These are phyloP conservation scores for Fragum whitleyi DNA, from an alignment of 2,888 invertebrate species.

Conservation along the genomic window DNA sequence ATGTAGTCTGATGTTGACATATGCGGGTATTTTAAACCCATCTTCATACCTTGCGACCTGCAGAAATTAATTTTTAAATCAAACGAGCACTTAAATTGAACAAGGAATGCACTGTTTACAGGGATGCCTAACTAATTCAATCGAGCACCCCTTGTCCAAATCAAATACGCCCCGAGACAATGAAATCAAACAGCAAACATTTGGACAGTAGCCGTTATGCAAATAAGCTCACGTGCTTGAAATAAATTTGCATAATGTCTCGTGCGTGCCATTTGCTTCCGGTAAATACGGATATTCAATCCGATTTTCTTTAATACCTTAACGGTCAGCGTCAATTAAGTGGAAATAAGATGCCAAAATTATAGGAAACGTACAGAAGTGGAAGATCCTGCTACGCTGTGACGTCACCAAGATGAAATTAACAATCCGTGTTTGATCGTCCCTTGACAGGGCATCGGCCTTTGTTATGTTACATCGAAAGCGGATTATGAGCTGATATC, in stretches of 20 bases:
- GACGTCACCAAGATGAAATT: slow-evolving; percentile 27
- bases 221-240: slow-evolving; percentile 59
- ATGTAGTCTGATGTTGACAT: slow-evolving; percentile 1
- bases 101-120: slow-evolving; percentile 18
- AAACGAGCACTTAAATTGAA: slow-evolving; percentile 14
- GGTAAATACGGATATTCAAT: slow-evolving; percentile 58
- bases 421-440: background rate
- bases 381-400: slow-evolving; percentile 16
- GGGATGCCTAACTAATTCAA: slow-evolving; percentile 17
- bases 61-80: slow-evolving; percentile 32
- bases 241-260: slow-evolving; percentile 66
- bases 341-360: slow-evolving; percentile 45
- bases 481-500: slow-evolving; percentile 1
- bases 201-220: slow-evolving; percentile 58
- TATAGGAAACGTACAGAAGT: slow-evolving; percentile 28
- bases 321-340: slow-evolving; percentile 58
- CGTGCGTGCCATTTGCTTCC: slow-evolving; percentile 66
- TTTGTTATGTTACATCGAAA: slow-evolving; percentile 17
- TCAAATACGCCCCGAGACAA: slow-evolving; percentile 39
- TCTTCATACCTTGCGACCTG: slow-evolving; percentile 27
- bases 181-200: slow-evolving; percentile 42
- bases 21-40: slow-evolving; percentile 30
- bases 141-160: slow-evolving; percentile 29
- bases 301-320: slow-evolving; percentile 61
- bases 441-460: slow-evolving; percentile 20